These are phyloP conservation scores for Meliscaeva auricollis DNA, from an alignment of 2,888 invertebrate genomes.

Conservation along the genomic window DNA sequence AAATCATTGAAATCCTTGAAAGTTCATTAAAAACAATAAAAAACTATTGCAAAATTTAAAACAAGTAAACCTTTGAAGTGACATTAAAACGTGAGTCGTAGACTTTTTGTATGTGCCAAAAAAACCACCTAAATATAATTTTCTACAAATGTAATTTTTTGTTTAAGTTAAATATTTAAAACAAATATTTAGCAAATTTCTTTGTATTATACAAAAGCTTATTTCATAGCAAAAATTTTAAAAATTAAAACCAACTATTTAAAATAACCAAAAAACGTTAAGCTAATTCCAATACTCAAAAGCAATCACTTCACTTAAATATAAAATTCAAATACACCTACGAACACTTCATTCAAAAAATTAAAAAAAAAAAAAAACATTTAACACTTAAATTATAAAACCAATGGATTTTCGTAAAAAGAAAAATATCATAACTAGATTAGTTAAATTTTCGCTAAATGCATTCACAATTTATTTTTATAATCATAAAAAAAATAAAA, in stretches of 20 bases:
- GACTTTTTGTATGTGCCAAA: constrained; percentile 50
- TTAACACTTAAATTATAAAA: constrained; percentile 31
- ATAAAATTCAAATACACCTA: constrained; percentile 53
- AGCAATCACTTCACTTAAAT: constrained; percentile 66
- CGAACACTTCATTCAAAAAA: constrained; percentile 66
- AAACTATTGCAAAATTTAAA: constrained; percentile 66
- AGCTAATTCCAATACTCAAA: constrained; percentile 60
- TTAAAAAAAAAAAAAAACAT: constrained; percentile 24
- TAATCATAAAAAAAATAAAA: background rate
- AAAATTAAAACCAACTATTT: no score
- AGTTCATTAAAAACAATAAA: constrained; percentile 1
- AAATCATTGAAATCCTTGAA: constrained; percentile 23
- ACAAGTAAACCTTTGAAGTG: constrained; percentile 56
- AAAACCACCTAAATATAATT: constrained; percentile 42
- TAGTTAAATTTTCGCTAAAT: constrained; percentile 36
- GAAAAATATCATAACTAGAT: constrained; percentile 2
- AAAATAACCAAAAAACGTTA: constrained; percentile 41
- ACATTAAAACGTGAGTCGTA: constrained; percentile 66
- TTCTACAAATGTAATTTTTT: constrained; percentile 40
- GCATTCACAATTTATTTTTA: constrained; percentile 26
- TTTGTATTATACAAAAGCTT: constrained; percentile 73
- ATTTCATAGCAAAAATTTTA: constrained; percentile 53
- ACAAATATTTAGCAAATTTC: constrained; percentile 60
- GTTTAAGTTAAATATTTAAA: constrained; percentile 51
- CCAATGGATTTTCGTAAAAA: constrained; percentile 22